phyloP scores from a whole-genome alignment of 2,888 invertebrate species.

The Catotricha subobsoleta region DNA sequence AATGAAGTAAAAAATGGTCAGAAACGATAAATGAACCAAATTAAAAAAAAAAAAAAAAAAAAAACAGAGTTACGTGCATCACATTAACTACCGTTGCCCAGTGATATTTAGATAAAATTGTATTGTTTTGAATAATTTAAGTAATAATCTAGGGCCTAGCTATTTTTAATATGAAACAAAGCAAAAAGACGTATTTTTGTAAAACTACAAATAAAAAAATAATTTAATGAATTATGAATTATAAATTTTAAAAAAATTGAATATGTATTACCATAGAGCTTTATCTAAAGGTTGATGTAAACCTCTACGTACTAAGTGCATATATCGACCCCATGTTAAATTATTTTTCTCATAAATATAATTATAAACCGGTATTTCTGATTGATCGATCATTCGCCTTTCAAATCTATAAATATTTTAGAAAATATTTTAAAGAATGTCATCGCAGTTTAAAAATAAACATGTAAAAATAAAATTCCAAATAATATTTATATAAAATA shows the following conservation, averaged over 20 bases:
- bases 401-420: not conserved
- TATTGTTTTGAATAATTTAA: too few species aligned
- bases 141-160: too few species aligned
- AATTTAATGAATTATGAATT: not conserved
- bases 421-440: not conserved
- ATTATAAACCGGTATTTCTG: constrained; percentile 29
- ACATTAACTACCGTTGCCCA: too few species aligned
- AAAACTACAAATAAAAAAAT: too few species aligned
- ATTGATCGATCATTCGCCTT: constrained; percentile 13
- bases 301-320: constrained; percentile 27
- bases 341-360: constrained; percentile 29
- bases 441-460: not conserved
- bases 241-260: not conserved
- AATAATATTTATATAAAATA: not conserved
- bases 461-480: not conserved
- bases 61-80: too few species aligned
- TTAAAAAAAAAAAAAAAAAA: too few species aligned
- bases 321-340: constrained; percentile 29
- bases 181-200: too few species aligned
- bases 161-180: too few species aligned
- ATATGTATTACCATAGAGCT: constrained; percentile 23
- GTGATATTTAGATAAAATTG: too few species aligned
- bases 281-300: constrained; percentile 30
- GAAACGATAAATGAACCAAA: too few species aligned
- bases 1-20: too few species aligned